These are phyloP conservation scores for Oedothorax gibbosus DNA, from an alignment of 1,140 invertebrate genomes.

Conservation along the genomic window DNA sequence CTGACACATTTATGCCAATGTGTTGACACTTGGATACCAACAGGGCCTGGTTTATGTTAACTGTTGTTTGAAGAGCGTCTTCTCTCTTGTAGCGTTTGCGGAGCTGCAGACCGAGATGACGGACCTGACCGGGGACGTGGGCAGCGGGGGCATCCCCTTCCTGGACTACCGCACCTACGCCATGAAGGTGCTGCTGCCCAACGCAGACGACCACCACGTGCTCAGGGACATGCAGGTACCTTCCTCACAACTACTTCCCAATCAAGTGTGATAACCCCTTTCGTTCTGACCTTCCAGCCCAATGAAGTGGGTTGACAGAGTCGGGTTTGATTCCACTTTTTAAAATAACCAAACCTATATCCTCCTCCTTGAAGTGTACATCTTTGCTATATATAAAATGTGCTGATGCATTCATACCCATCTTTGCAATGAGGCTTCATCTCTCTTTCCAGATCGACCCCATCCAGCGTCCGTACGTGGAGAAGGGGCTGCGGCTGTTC, in stretches of 20 bases:
- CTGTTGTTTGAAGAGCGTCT: too few species aligned
- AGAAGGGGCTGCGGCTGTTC: conserved; percentile 95
- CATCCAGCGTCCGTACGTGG: conserved; percentile 87
- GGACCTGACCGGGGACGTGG: conserved; percentile 92
- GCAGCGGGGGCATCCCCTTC: conserved; percentile 97
- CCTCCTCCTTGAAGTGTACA: not conserved
- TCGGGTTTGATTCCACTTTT: not conserved
- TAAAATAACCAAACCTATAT: not conserved
- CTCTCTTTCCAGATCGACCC: conserved; percentile 78
- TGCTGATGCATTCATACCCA: too few species aligned
- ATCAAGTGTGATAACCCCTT: not conserved
- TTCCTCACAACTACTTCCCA: not conserved
- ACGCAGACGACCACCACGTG: conserved; percentile 92
- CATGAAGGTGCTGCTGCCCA: conserved; percentile 98
- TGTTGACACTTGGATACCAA: too few species aligned
- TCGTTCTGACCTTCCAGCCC: not conserved
- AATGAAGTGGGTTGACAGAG: too few species aligned
- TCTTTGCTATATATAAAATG: not conserved
- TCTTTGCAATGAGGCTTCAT: not conserved
- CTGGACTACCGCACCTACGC: conserved; percentile 96
- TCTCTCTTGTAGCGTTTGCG: conserved; percentile 82
- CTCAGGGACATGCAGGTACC: conserved; percentile 64
- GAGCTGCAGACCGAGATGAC: conserved; percentile 99
- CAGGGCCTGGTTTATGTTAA: too few species aligned
- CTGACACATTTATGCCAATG: too few species aligned